Evolutionary conservation across 2,888 invertebrate genomes (phyloP).

Genomic region (Herminia tarsipennalis): DNA sequence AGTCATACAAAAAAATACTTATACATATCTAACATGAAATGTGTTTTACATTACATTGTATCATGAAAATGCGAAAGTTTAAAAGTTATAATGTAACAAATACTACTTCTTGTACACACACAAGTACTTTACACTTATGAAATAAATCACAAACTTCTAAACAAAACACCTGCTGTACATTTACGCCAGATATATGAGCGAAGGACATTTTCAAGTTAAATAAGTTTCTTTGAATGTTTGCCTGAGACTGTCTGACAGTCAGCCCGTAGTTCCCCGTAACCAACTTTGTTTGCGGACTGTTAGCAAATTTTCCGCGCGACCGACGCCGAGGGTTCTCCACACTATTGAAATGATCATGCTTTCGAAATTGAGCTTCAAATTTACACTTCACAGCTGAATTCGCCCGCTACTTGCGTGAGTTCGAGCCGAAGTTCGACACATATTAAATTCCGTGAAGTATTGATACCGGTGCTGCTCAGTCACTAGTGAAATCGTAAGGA

Average conservation of each 20-base stretch:
- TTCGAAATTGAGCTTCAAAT: constrained; percentile 40
- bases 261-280: constrained; percentile 33
- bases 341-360: constrained; percentile 36
- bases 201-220: constrained; percentile 44
- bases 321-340: constrained; percentile 18
- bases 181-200: constrained; percentile 37
- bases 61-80: no score
- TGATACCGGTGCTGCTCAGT: constrained; percentile 5
- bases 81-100: no score
- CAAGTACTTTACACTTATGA: no score
- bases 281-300: constrained; percentile 53
- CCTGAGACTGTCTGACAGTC: constrained; percentile 30
- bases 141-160: constrained; percentile 41
- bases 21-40: no score
- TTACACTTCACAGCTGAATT: constrained; percentile 31
- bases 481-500: background rate
- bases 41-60: no score
- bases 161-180: constrained; percentile 34
- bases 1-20: no score
- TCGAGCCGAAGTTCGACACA: constrained; percentile 8
- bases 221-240: constrained; percentile 45
- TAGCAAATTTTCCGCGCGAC: constrained; percentile 53
- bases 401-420: constrained; percentile 15
- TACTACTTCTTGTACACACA: no score
- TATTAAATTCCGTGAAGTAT: constrained; percentile 28